Conservation (phyloP, 2,797 vertebrate species). For the Neosilurus hyrtlii region DNA sequence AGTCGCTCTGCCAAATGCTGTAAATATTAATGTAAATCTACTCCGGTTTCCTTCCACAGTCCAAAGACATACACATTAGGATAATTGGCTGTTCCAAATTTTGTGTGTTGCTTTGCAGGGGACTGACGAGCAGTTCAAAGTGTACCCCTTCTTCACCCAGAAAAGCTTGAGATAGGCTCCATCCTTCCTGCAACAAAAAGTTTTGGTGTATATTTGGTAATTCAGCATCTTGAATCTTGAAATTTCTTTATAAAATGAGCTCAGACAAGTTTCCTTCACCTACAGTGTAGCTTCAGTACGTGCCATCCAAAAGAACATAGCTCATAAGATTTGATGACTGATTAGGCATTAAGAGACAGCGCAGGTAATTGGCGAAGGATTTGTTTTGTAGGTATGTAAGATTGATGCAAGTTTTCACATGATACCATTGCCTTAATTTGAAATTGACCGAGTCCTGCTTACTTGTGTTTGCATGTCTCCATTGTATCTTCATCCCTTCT, state of each 20-base stretch:
- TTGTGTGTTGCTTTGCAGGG: no score
- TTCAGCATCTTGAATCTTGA: no score
- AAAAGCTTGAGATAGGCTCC: no score
- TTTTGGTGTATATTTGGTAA: no score
- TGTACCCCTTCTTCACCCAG: no score
- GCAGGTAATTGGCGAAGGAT: neutral
- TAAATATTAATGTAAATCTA: no score
- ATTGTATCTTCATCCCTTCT: conserved; percentile 10
- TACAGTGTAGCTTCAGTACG: neutral
- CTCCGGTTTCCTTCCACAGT: no score
- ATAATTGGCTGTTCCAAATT: no score
- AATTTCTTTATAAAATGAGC: conserved; percentile 1
- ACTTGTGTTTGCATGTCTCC: conserved; percentile 13
- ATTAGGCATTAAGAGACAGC: neutral
- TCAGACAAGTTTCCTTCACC: neutral
- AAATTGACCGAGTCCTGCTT: neutral
- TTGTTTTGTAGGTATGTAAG: neutral
- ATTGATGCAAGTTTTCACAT: conserved; percentile 11
- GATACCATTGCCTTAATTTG: neutral
- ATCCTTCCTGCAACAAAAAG: no score
- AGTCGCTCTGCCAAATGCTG: no score
- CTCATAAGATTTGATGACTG: neutral
- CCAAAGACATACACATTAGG: no score
- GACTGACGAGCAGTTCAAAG: no score
- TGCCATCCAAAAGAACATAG: neutral